Base-by-base conservation (phyloP, 2,113 vertebrate genomes). In the Centropus bengalensis region DNA sequence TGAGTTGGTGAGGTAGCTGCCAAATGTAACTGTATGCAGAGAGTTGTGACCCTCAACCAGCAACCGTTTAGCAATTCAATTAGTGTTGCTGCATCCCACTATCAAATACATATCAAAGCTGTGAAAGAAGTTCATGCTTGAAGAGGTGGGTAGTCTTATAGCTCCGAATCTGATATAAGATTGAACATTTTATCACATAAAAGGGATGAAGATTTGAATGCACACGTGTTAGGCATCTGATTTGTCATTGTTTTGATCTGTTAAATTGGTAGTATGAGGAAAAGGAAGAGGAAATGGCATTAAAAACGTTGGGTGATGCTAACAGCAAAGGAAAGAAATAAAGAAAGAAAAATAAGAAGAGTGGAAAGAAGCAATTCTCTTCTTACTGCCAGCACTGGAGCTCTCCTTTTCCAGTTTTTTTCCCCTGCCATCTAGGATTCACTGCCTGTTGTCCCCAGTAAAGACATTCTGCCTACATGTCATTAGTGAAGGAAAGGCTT, bases 11-110 rank as follows among this genome's bases (percentile, higher is more conserved):
- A 93, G 27, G 58, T 26, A 76, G 40, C 38, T 1, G 5, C 47
- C 3, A 7, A 82, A 66, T 0, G 3, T 15, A 75, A 47, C 14
- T 12, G 6, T 9, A 8, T 40, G 20, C 30, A 13, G 0, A 0
- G 56, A 67, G 56, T 10, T 66, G 30, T 10, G 7, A 80, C 21
- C 9, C 45, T 55, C 1, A 1, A 32, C 8, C 45, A 42, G n/a
- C 30, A 60, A 30, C 27, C 67, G 4, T 76, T 84, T 40, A 64
- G n/a, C 42, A 56, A 32, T 33, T 33, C 19, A 28, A 26, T 36
- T 58, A 54, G 38, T 62, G 36, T 17, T 58, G 49, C 54, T 56
- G 21, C 24, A 54, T 15, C n/a, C 24, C 18, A 68, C 7, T 60
- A 60, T 26, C 40, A 68, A 54, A 28, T 6, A 21, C 22, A 1